Evolutionary conservation across 2,797 vertebrate genomes (phyloP), one percentile per base, ranked within the genome.

Genomic region (Rhinichthys osculus): DNA sequence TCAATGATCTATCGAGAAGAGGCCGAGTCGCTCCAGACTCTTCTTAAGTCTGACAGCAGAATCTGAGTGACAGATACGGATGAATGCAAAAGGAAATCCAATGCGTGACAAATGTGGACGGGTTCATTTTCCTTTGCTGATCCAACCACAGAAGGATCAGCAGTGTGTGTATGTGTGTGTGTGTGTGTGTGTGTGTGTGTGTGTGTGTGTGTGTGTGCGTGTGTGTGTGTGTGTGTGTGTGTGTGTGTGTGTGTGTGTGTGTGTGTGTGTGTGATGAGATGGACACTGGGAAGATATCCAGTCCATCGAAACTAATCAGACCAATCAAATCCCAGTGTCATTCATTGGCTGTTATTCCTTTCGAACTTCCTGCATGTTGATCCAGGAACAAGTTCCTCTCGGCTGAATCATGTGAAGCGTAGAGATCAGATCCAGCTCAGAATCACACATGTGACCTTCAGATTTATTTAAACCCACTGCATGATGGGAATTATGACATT

Each of bases 1-100:
- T 84, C 72, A 54, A 54, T 69, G 72, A 40, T 77, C 44, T 14
- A 66, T 67, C 78, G 77, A 76, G 30, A 77, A 17, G 44, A 83
- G 42, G 33, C 8, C 4, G 64, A 50, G 71, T 0, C 42, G 13
- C 13, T 80, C 27, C 8, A 47, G 30, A 52, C 64, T 52, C 38
- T 78, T 62, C 35, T 64, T 6, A 17, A 35, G 13, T 42, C 54
- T 42, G 44, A 54, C 78, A 69, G 64, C 10, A 17, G 44, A 3
- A 69, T 50, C 19, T 67, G 78, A 50, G 3, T n/a, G 62, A 69
- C 78, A 52, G 78, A 80, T 35, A 67, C 3, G 17, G 78, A 80
- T 11, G 16, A 23, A 42, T 27, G 54, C 2, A 10, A 59, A 67
- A 44, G 27, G 3, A 66, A 67, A 80, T 50, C 40, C 3, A 79